Evolutionary conservation across 1,140 invertebrate species (phyloP), one percentile per base, ranked within the genome.

Genomic region (Drosophila chauvacae): DNA sequence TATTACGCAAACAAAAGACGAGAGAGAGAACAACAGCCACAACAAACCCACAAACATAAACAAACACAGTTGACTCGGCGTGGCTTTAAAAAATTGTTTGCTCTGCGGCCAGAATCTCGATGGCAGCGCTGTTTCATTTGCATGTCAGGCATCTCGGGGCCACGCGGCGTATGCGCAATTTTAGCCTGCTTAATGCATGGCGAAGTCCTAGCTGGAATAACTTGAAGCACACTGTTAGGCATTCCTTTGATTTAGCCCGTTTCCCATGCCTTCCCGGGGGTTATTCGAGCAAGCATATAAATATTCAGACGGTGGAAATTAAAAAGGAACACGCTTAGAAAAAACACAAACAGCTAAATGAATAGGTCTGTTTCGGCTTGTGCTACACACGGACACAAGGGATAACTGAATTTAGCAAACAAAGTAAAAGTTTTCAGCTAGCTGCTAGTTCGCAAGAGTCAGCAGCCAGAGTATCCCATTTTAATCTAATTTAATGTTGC

Each of bases 1-100:
- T 80, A 87, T 86, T 69, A 85, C 74, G 72, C 73, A 75, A 82
- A 86, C 79, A 86, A 56, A 35, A 61, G 63, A 60, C 80, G 39
- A 58, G 39, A 26, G 50, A 33, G 42, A 20, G 30, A 58, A 58
- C 37, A 56, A 64, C 74, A 75, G 51, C 53, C 68, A 56, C 60
- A 60, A 51, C 64, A 82, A 72, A 55, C 41, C 63, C 41, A 39
- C 68, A 75, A 64, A 60, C 58, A 75, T 51, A 71, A 51, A 75
- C 70, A 68, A 63, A 64, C 62, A 68, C 62, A 68, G 65, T 79
- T 78, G 65, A 71, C 71, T 79, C 51, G 62, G 50, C 58, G 51
- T 53, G 51, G 70, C 64, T 74, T 72, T 66, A 63, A 75, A 86
- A 80, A 87, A 87, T 65, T 86, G 81, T 86, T 79, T 87, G 72